Evolutionary conservation across 2,888 invertebrate genomes (phyloP), one percentile per base, ranked within the genome.

Genomic region (Tribolium freemani): DNA sequence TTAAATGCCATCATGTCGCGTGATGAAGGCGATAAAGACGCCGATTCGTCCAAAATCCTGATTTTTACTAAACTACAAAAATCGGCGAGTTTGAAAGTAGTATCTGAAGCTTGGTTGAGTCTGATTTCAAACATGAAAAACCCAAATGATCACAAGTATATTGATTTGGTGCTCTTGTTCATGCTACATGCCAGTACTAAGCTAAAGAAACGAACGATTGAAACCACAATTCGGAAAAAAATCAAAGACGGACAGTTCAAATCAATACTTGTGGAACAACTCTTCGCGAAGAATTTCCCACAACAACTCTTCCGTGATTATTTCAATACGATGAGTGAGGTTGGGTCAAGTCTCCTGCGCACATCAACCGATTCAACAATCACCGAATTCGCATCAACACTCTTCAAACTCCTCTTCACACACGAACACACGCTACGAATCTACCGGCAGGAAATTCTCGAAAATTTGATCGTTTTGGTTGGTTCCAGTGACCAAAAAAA

Each of bases 141-240:
- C 0, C 83, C 81, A 64, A 84, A 87, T 46, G 90, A 90, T 70
- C 89, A 91, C 73, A 92, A 91, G 85, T 88, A 93, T 0, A 88
- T 94, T 72, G 94, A 94, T 85, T 87, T 93, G 60, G 85, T 92
- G 11, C 87, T 93, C 74, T 83, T 94, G 11, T 82, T 93, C n/a
- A 88, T 93, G 77, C 84, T 93, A 13, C 90, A 91, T 76, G 88
- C 90, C n/a, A 88, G 88, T 60, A 88, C 89, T 66, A 90, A 90
- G 80, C 89, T 89, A 45, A 90, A 90, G 77, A 90, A 91, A 79
- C 88, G 88, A 73, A 88, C 88, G 77, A 88, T 93, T 11, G 92
- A 93, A 82, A 88, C 87, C 75, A 81, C 91, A 46, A 88, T 94
- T 72, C 90, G 89, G 80, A 90, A 91, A 75, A 90, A 91, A 76